Conservation (phyloP, 2,888 invertebrate species). For the Allygus modestus region DNA sequence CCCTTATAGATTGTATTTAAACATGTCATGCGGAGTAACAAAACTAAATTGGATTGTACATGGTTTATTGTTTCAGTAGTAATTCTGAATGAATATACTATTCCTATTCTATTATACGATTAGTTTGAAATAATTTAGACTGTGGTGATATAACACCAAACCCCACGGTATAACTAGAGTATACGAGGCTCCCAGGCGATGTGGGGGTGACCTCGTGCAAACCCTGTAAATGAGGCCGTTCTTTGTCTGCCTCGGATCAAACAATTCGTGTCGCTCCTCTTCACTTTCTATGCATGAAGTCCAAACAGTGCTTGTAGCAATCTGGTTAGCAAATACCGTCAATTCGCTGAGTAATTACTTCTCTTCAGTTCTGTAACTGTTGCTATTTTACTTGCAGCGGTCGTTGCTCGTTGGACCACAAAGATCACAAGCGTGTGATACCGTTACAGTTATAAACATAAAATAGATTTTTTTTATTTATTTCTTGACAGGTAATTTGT, state of each 20-base stretch:
- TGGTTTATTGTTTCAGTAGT: too few relatives aligned
- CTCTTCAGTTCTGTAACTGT: conserved; percentile 7
- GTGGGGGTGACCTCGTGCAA: neutral
- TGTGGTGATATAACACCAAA: too few relatives aligned
- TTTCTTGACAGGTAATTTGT: too few relatives aligned
- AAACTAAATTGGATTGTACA: too few relatives aligned
- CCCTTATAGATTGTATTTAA: too few relatives aligned
- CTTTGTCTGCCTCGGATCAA: conserved; percentile 2
- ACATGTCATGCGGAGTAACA: too few relatives aligned
- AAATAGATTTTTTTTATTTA: neutral
- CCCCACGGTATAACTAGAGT: too few relatives aligned
- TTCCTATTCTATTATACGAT: too few relatives aligned
- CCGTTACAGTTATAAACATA: neutral
- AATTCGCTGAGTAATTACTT: conserved; percentile 17
- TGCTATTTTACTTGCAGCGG: neutral
- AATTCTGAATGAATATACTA: too few relatives aligned
- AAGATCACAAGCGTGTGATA: neutral
- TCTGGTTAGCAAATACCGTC: conserved; percentile 47
- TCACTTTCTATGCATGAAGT: conserved; percentile 37
- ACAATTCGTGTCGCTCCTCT: conserved; percentile 23
- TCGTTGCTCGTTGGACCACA: neutral
- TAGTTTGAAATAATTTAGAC: too few relatives aligned
- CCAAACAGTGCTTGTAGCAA: conserved; percentile 41
- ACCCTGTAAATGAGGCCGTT: conserved; percentile 1
- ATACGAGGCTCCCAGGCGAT: neutral